These are phyloP conservation scores for Drosophila pallidifrons DNA, from an alignment of 1,140 invertebrate genomes.

Conservation along the genomic window DNA sequence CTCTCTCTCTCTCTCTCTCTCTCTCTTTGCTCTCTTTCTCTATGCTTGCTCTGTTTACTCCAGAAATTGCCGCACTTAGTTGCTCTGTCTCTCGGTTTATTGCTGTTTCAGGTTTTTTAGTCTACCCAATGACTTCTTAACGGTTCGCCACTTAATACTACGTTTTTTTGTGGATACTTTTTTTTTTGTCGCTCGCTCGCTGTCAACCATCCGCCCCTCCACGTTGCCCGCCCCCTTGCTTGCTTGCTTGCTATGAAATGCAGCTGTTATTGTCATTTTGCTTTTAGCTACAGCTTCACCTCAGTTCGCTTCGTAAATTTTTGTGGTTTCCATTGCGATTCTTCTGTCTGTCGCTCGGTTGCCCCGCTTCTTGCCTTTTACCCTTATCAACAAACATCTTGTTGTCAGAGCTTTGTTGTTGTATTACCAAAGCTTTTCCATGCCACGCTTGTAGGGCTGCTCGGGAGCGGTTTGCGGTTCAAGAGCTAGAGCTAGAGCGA, in stretches of 20 bases:
- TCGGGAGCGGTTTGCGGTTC: constrained; percentile 23
- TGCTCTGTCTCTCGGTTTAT: constrained; percentile 35
- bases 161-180: constrained; percentile 28
- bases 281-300: constrained; percentile 66
- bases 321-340: constrained; percentile 63
- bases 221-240: neutral
- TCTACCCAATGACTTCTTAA: constrained; percentile 77
- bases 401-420: constrained; percentile 51
- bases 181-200: constrained; percentile 53
- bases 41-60: constrained; percentile 70
- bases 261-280: constrained; percentile 83
- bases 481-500: constrained; percentile 51
- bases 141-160: constrained; percentile 78
- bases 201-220: constrained; percentile 13
- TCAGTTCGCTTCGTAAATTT: constrained; percentile 62
- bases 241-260: constrained; percentile 36
- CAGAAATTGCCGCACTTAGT: constrained; percentile 63
- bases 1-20: constrained; percentile 9
- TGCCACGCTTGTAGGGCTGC: constrained; percentile 60
- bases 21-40: constrained; percentile 22
- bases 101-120: constrained; percentile 66
- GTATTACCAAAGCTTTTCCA: constrained; percentile 45
- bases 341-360: constrained; percentile 11
- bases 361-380: constrained; percentile 1
- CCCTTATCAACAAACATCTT: constrained; percentile 42